Evolutionary conservation across 2,113 vertebrate genomes (phyloP).

Genomic region (Anolis sagrei): DNA sequence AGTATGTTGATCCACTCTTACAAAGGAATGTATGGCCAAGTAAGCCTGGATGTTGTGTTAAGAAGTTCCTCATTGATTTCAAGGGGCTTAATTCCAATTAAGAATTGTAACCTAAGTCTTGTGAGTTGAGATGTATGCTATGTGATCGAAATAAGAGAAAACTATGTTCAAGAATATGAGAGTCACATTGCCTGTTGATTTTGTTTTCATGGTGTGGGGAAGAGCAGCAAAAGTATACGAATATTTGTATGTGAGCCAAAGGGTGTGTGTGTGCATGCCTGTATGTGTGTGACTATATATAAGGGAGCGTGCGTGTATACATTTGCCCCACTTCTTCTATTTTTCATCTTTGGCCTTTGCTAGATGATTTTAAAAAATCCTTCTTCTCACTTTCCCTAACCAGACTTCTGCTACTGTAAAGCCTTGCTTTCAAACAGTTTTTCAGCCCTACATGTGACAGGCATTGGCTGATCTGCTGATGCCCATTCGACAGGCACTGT

Average conservation of each 20-base stretch:
- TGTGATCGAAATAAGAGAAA: background rate
- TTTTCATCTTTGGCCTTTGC: slow-evolving; percentile 55
- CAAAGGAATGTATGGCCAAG: background rate
- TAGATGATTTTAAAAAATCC: slow-evolving; percentile 74
- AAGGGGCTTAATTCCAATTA: background rate
- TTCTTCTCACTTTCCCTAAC: slow-evolving; percentile 72
- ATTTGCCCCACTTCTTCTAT: slow-evolving; percentile 10
- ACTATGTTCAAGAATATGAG: background rate
- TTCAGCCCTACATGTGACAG: slow-evolving; percentile 87
- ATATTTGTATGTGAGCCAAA: background rate
- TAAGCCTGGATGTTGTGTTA: background rate
- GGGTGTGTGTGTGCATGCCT: background rate
- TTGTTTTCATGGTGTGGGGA: background rate
- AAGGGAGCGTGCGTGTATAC: background rate
- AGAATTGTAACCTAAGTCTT: background rate
- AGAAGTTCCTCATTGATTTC: background rate
- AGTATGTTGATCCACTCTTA: background rate
- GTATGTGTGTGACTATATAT: background rate
- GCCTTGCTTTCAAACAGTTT: slow-evolving; percentile 82
- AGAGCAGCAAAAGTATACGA: background rate
- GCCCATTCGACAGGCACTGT: slow-evolving; percentile 93
- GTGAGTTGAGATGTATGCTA: background rate
- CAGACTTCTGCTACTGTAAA: slow-evolving; percentile 80
- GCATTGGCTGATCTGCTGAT: slow-evolving; percentile 91
- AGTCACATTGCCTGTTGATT: too few species aligned